Conservation (phyloP, 2,113 vertebrate genomes). For the Procavia capensis region DNA sequence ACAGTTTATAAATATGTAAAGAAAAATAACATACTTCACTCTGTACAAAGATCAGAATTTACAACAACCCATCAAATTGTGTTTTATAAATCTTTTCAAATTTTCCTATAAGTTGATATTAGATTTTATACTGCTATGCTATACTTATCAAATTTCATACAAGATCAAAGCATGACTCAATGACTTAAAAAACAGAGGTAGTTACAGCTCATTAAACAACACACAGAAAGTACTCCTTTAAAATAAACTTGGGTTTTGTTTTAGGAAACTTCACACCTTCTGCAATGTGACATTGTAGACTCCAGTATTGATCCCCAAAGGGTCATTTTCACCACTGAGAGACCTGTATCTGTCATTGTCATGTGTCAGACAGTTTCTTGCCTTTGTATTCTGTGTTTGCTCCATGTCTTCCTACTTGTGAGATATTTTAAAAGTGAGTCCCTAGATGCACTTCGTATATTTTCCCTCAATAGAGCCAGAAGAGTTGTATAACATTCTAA, state of each 20-base stretch:
- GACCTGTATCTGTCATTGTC: background rate
- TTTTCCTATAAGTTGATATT: background rate
- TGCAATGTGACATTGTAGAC: conserved; percentile 55
- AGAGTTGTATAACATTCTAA: background rate
- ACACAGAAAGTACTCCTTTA: conserved; percentile 73
- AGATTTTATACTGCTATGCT: conserved; percentile 1
- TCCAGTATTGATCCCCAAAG: conserved; percentile 52
- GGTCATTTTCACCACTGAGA: background rate
- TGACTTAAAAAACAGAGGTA: conserved; percentile 70
- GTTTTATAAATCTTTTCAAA: conserved; percentile 20
- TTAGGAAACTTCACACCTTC: conserved; percentile 62
- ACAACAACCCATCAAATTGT: conserved; percentile 27
- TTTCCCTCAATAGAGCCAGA: background rate
- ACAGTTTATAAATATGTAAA: background rate
- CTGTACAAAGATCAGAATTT: conserved; percentile 59
- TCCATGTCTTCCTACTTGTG: background rate
- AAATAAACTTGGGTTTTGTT: background rate
- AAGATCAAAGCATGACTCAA: conserved; percentile 54
- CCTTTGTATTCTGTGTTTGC: background rate
- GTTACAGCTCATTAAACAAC: conserved; percentile 65
- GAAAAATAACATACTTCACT: conserved; percentile 32
- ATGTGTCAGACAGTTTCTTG: background rate
- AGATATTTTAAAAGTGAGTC: background rate
- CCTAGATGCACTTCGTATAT: background rate
- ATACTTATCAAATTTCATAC: conserved; percentile 28